These are phyloP conservation scores for Avahi laniger DNA, from an alignment of 2,797 vertebrate genomes.

Conservation along the genomic window DNA sequence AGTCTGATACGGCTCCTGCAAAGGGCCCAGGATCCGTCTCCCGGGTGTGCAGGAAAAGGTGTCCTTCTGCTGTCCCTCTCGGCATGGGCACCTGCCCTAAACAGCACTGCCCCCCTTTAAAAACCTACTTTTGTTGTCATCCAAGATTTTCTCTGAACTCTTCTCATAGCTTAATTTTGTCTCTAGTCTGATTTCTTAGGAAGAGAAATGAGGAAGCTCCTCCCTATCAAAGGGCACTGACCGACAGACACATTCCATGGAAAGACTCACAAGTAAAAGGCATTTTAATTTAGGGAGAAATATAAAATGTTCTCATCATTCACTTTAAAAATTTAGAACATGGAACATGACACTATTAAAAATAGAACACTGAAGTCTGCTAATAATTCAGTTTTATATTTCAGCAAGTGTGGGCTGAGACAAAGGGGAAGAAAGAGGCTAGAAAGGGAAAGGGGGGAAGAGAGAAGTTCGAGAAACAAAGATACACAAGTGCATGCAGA, in stretches of 20 bases:
- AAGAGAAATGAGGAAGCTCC: neutral
- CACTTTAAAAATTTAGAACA: slow-evolving; percentile 56
- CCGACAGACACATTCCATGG: neutral
- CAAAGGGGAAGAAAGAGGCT: neutral
- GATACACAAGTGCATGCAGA: neutral
- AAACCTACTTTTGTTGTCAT: neutral
- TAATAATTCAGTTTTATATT: slow-evolving; percentile 59
- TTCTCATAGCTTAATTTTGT: neutral
- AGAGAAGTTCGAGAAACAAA: neutral
- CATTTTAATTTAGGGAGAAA: slow-evolving; percentile 8
- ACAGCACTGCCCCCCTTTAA: neutral
- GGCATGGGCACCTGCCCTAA: neutral
- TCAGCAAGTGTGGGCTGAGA: slow-evolving; percentile 44
- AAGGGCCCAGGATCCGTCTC: neutral
- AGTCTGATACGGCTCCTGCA: neutral
- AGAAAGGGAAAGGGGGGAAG: neutral
- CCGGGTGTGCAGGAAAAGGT: neutral
- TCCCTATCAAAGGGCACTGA: neutral
- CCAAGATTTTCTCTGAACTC: neutral
- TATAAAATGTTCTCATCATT: slow-evolving; percentile 9
- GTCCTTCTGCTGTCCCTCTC: neutral
- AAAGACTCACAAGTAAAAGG: neutral
- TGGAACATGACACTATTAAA: slow-evolving; percentile 56
- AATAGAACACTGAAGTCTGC: slow-evolving; percentile 59
- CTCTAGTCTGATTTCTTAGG: neutral